Base-by-base conservation (phyloP, 2,797 vertebrate species). In the Pangasius krempfi region DNA sequence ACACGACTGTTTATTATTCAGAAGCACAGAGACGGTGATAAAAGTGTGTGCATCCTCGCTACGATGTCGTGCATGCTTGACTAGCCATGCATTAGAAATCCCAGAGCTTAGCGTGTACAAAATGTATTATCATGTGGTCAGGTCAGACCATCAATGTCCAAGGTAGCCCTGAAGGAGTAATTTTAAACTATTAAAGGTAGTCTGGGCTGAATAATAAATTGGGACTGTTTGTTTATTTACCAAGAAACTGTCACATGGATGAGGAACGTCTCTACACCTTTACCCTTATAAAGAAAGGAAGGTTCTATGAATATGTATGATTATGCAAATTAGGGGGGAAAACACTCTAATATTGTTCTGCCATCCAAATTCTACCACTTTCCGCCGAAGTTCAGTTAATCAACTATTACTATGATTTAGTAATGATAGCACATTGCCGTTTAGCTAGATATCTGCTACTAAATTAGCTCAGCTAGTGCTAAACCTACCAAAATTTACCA, bases 1-100 rank as follows among this genome's bases (percentile, higher is more conserved):
- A 90, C 91, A 83, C 64, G 40, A 73, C 86, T 91, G 86, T 60
- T 92, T 92, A 91, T 89, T 92, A 92, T 92, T 92, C 91, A 86
- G 81, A 88, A 72, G 86, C 90, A 87, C 84, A 50, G 84, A 81
- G 82, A 79, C 76, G 62, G 81, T 85, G 91, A 92, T 91, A 92
- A 92, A 91, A 83, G 84, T 44, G 50, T 76, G 64, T 68, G 90
- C 85, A 79, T 85, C 78, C 68, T 73, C 47, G 30, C 85, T 78
- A 86, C 91, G 62, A 79, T 89, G 87, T 90, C 85, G 85, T 87
- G 87, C 86, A 86, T 54, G 85, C 85, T 89, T 73, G 89, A 73
- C 82, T 89, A 88, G 86, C 79, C 50, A 85, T 81, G 44, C 82
- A 84, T 85, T 76, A 76, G 4, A 90, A 91, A 89, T 85, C 85